A percentile compares a stretch with the other conserved stretches of the same genome.
These are phyloP conservation scores for Platycheirus albimanus DNA, from an alignment of 2,888 invertebrate genomes.

Conservation along the genomic window DNA sequence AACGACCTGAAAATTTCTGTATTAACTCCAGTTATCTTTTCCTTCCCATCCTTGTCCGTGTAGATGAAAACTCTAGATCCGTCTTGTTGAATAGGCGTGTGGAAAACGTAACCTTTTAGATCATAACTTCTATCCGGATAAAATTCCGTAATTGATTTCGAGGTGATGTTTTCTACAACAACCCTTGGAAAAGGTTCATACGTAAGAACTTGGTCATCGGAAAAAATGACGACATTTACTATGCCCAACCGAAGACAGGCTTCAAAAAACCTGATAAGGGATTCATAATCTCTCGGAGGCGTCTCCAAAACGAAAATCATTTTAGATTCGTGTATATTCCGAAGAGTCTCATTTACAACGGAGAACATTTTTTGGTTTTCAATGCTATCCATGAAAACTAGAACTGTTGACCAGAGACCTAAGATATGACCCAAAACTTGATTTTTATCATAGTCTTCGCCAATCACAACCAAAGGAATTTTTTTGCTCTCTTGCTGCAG, in stretches of 20 bases:
- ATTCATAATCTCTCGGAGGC: neutral
- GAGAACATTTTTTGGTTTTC: slow-evolving; percentile 42
- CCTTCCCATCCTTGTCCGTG: slow-evolving; percentile 8
- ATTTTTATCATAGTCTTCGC: neutral
- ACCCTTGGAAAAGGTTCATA: slow-evolving; percentile 57
- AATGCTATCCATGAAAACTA: slow-evolving; percentile 51
- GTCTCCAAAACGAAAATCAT: slow-evolving; percentile 32
- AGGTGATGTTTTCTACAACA: slow-evolving; percentile 41
- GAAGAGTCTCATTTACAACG: slow-evolving; percentile 41
- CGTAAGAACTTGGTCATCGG: slow-evolving; percentile 15
- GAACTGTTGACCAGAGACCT: slow-evolving; percentile 32
- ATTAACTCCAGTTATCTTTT: slow-evolving; percentile 35
- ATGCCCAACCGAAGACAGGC: slow-evolving; percentile 45
- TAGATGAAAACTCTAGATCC: slow-evolving; percentile 49
- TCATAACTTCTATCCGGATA: slow-evolving; percentile 47
- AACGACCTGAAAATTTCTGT: slow-evolving; percentile 55
- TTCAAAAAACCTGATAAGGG: slow-evolving; percentile 27
- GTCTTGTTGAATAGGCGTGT: slow-evolving; percentile 48
- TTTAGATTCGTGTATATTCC: slow-evolving; percentile 43
- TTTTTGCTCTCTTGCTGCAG: slow-evolving; percentile 4
- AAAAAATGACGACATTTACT: slow-evolving; percentile 44
- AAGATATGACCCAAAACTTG: slow-evolving; percentile 11
- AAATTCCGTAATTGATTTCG: slow-evolving; percentile 14
- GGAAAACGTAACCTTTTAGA: slow-evolving; percentile 53
- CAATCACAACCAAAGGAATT: slow-evolving; percentile 41